Evolutionary conservation across 2,888 invertebrate genomes (phyloP).

Genomic region (Chouioia cunea): DNA sequence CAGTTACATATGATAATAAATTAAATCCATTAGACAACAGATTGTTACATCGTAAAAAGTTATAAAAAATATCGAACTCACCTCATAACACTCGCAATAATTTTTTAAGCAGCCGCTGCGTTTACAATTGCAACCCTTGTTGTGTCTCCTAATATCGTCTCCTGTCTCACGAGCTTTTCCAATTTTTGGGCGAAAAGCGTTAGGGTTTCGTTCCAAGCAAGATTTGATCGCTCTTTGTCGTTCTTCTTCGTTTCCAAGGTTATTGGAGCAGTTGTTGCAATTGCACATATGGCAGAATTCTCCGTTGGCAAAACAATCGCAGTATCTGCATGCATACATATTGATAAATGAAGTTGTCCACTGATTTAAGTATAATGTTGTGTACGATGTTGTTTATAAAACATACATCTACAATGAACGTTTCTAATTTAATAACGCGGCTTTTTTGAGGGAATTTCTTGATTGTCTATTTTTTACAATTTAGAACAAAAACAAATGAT

Average conservation of each 20-base stretch:
- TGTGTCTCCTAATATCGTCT: constrained; percentile 86
- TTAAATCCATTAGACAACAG: too few relatives aligned
- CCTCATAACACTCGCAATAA: constrained; percentile 99
- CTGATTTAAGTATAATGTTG: neutral
- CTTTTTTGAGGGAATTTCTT: constrained; percentile 38
- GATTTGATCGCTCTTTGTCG: constrained; percentile 93
- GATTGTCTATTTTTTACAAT: constrained; percentile 46
- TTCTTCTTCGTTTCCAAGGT: constrained; percentile 94
- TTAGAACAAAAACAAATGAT: constrained; percentile 41
- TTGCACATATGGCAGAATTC: constrained; percentile 99
- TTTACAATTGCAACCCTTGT: constrained; percentile 99
- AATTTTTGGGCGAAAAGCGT: constrained; percentile 98
- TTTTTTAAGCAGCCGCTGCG: constrained; percentile 98
- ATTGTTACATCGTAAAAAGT: constrained; percentile 35
- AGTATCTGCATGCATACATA: constrained; percentile 74
- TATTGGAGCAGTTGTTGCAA: constrained; percentile 97
- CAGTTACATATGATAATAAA: too few relatives aligned
- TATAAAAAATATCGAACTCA: constrained; percentile 59
- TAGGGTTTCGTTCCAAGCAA: constrained; percentile 96
- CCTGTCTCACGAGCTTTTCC: constrained; percentile 83
- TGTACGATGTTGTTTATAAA: neutral
- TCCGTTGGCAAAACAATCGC: constrained; percentile 99
- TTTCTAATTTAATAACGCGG: constrained; percentile 18
- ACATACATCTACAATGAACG: constrained; percentile 19
- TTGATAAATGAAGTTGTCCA: constrained; percentile 19